Conservation (phyloP, 1,140 invertebrate genomes). For the Drosophila parabipectinata region DNA sequence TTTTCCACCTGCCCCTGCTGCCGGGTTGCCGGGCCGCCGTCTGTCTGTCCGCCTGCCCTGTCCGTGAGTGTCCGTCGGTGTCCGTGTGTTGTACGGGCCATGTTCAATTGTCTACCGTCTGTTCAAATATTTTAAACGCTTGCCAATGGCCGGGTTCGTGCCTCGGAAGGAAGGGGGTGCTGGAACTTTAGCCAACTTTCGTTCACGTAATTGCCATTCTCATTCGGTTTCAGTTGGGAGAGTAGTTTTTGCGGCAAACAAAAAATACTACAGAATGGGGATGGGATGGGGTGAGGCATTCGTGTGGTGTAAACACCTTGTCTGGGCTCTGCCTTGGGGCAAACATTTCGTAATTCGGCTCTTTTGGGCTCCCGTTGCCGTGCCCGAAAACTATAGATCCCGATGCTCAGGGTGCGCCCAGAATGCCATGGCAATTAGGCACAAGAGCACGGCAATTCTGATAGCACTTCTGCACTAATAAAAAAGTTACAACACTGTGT, state of each 20-base stretch:
- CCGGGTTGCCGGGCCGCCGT: slow-evolving; percentile 6
- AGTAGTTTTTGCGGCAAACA: slow-evolving; percentile 24
- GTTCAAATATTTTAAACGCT: slow-evolving; percentile 55
- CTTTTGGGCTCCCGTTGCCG: slow-evolving; percentile 32
- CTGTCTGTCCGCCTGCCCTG: slow-evolving; percentile 4
- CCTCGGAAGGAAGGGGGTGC: slow-evolving; percentile 9
- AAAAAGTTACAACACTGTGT: neutral
- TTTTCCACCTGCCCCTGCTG: slow-evolving; percentile 31
- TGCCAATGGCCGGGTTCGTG: slow-evolving; percentile 27
- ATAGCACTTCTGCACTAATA: slow-evolving; percentile 14
- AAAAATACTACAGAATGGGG: neutral
- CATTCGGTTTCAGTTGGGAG: slow-evolving; percentile 40
- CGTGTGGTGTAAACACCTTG: slow-evolving; percentile 48
- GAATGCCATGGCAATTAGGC: slow-evolving; percentile 49
- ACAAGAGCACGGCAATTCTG: slow-evolving; percentile 23
- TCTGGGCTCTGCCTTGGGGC: slow-evolving; percentile 30
- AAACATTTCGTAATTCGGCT: slow-evolving; percentile 43
- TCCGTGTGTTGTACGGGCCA: slow-evolving; percentile 30
- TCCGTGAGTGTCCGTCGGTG: slow-evolving; percentile 17
- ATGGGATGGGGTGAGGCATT: slow-evolving; percentile 6
- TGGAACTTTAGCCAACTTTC: slow-evolving; percentile 39
- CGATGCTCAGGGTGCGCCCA: slow-evolving; percentile 44
- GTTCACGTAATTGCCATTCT: slow-evolving; percentile 50
- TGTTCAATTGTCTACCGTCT: slow-evolving; percentile 52
- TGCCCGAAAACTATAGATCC: slow-evolving; percentile 39